Conservation (phyloP, 2,797 vertebrate species). For the Microtus californicus region DNA sequence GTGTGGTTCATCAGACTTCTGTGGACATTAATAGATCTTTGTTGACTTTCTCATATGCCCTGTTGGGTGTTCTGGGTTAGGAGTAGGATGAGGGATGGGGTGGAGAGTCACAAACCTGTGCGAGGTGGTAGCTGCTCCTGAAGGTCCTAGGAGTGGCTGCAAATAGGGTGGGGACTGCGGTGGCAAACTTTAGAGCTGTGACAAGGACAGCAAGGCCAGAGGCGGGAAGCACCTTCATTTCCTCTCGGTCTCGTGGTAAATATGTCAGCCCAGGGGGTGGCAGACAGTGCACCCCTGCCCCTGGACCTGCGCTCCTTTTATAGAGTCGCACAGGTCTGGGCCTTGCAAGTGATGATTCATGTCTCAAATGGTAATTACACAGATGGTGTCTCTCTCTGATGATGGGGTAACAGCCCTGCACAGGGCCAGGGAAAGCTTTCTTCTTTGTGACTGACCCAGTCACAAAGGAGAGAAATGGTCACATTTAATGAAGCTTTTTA, state of each 20-base stretch:
- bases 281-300: slow-evolving; percentile 51
- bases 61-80: not conserved
- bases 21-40: not conserved
- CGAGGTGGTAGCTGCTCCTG: slow-evolving; percentile 81
- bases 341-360: slow-evolving; percentile 83
- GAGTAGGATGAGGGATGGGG: slow-evolving; percentile 25
- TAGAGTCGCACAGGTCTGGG: slow-evolving; percentile 80
- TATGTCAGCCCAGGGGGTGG: slow-evolving; percentile 15
- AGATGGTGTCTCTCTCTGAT: slow-evolving; percentile 79
- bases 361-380: slow-evolving; percentile 86
- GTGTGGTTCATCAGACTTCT: not conserved
- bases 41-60: slow-evolving; percentile 3
- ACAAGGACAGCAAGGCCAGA: slow-evolving; percentile 79
- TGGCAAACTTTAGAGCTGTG: slow-evolving; percentile 75
- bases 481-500: slow-evolving; percentile 35
- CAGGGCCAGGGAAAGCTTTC: slow-evolving; percentile 63
- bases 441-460: slow-evolving; percentile 57
- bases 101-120: slow-evolving; percentile 84
- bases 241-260: slow-evolving; percentile 61
- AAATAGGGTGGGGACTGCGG: slow-evolving; percentile 73
- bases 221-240: slow-evolving; percentile 81
- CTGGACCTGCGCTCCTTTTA: slow-evolving; percentile 82
- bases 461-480: not conserved
- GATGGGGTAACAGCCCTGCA: slow-evolving; percentile 71
- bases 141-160: slow-evolving; percentile 71